A percentile compares a stretch with the other conserved stretches of the same genome.
phyloP scores from a whole-genome alignment of 2,888 invertebrate genomes.

The Myathropa florea region DNA sequence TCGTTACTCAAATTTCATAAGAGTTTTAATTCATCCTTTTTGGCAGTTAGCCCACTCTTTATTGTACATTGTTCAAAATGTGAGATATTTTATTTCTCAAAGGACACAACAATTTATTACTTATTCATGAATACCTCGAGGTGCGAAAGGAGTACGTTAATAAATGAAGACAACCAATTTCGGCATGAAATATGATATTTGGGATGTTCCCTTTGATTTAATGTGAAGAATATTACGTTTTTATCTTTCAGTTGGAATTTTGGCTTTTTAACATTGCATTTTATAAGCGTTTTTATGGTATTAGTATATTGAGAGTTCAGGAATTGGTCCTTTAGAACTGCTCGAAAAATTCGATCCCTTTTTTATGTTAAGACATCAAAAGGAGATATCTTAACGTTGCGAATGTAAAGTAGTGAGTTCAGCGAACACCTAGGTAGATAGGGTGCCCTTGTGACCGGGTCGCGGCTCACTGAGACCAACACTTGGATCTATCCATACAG shows the following conservation, averaged over 20 bases:
- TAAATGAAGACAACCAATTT: not conserved
- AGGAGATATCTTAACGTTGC: too few species aligned
- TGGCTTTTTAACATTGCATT: too few species aligned
- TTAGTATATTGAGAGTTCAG: too few species aligned
- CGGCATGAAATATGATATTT: not conserved
- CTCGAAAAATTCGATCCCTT: too few species aligned
- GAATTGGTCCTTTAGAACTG: too few species aligned
- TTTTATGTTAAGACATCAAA: too few species aligned
- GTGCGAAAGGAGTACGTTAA: not conserved
- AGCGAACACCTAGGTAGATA: too few species aligned
- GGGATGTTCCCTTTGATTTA: not conserved
- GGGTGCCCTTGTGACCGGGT: too few species aligned
- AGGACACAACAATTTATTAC: conserved; percentile 43
- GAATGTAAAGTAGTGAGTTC: too few species aligned
- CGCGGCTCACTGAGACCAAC: too few species aligned
- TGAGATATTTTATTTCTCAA: conserved; percentile 34
- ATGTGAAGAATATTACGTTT: not conserved
- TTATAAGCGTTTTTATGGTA: too few species aligned
- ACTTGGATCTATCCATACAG: too few species aligned
- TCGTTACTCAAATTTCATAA: conserved; percentile 26
- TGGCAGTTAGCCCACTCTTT: conserved; percentile 46
- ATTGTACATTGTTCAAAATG: conserved; percentile 22
- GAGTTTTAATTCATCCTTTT: conserved; percentile 49
- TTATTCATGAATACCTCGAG: conserved; percentile 35
- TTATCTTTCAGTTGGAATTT: not conserved